Base-by-base conservation (phyloP, 2,888 invertebrate genomes). In the Lissocephala sabroskyi region DNA sequence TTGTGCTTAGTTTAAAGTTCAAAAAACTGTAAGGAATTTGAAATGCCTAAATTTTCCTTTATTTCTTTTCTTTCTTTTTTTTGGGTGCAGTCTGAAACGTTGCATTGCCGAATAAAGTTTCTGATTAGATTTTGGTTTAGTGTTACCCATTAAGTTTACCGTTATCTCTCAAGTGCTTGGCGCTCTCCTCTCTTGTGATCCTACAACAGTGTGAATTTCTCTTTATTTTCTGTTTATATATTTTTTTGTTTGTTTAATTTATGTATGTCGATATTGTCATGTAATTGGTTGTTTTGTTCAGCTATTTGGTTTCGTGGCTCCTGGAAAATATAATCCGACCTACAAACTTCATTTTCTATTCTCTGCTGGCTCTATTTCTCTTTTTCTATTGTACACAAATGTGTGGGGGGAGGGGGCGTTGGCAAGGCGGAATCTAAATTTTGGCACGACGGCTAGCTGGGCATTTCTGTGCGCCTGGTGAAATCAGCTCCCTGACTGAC, bases 51-150 rank as follows among this genome's bases (percentile, higher is more conserved):
- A 63, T 42, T 41, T 49, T 52, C 5, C 30, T n/a, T n/a, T n/a
- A n/a, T n/a, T n/a, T n/a, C n/a, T n/a, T n/a, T n/a, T n/a, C n/a
- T n/a, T n/a, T n/a, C n/a, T n/a, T n/a, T n/a, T n/a, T n/a, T 23
- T 50, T 41, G 26, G 43, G 67, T 77, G 77, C 77, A 77, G 77
- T 79, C 77, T 76, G 74, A 70, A 78, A 46, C 42, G 66, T 75
- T 63, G 62, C 57, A 49, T 49, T 51, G 62, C 57, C 56, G 54
- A 62, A 54, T 56, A 32, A 29, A 16, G 32, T 45, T n/a, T 16
- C 28, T 28, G 10, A 40, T 26, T 23, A 28, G 11, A n/a, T n/a
- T n/a, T 14, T 18, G 39, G 19, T 46, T n/a, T 40, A 11, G 30
- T 32, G 14, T 46, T n/a, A n/a, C n/a, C n/a, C n/a, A n/a, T n/a